Evolutionary conservation across 2,113 vertebrate species (phyloP).

Genomic region (Junco hyemalis): DNA sequence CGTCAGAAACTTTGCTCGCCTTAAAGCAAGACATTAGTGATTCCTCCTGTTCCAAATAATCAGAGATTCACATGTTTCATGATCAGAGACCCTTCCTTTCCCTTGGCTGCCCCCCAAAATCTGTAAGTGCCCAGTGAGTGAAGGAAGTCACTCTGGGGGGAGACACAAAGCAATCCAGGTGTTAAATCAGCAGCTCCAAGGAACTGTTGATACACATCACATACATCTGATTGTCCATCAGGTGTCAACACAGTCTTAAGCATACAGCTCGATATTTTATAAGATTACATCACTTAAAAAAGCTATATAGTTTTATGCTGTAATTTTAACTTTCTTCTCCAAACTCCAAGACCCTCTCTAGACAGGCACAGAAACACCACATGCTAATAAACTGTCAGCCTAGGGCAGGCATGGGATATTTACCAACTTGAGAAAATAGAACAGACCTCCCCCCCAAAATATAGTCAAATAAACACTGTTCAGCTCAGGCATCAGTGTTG

Average conservation of each 20-base stretch:
- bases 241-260: background rate
- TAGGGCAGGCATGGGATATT: background rate
- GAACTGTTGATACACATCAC: background rate
- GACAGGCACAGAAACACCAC: background rate
- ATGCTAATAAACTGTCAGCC: background rate
- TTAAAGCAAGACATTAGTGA: background rate
- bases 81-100: background rate
- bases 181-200: background rate
- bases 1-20: background rate
- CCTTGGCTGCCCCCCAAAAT: background rate
- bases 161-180: background rate
- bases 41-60: background rate
- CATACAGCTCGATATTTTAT: background rate
- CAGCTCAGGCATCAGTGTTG: background rate
- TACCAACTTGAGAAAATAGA: background rate
- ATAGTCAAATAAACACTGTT: background rate
- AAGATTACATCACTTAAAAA: background rate
- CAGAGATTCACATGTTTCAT: background rate
- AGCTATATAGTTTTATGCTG: background rate
- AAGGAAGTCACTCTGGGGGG: background rate
- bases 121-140: background rate
- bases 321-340: background rate
- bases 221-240: background rate
- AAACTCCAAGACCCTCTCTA: background rate
- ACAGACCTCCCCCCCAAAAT: background rate